Base-by-base conservation (phyloP, 2,888 invertebrate genomes). In the Dinocampus coccinellae region DNA sequence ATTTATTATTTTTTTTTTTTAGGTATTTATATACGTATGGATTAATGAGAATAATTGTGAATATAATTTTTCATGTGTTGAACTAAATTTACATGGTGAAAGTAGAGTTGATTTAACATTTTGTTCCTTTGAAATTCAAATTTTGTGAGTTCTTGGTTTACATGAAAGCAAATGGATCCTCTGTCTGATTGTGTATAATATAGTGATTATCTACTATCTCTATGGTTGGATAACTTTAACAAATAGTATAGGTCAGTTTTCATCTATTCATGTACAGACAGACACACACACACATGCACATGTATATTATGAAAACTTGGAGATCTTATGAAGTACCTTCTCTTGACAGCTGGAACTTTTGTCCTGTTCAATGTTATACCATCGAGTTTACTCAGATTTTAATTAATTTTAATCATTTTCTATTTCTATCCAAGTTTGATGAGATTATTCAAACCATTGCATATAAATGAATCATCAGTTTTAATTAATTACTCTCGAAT, bases 231-330 rank as follows among this genome's bases (percentile, higher is more conserved):
- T 79, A 47, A 66, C 64, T 65, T 74, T 78, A 39, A 79, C 79
- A 4, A 76, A 79, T 55, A 82, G 82, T 76, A 75, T 82, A 70
- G 80, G 82, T 81, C 70, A 81, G 81, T 79, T 69, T 68, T 61
- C 66, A 55, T 71, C 60, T 71, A 47, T 61, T 16, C 52, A 20
- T 33, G 16, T 55, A 39, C 24, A 39, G 13, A 39, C n/a, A n/a
- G 65, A 65, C 47, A 57, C 63, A 47, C 62, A 34, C 39, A n/a
- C 29, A 16, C 26, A 16, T 58, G n/a, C n/a, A n/a, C n/a, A n/a
- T n/a, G n/a, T n/a, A n/a, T n/a, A n/a, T n/a, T n/a, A n/a, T n/a
- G n/a, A n/a, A n/a, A n/a, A n/a, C n/a, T n/a, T n/a, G n/a, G n/a
- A n/a, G n/a, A n/a, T n/a, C n/a, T n/a, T n/a, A n/a, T n/a, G n/a